Evolutionary conservation across 2,888 invertebrate genomes (phyloP), one percentile per base, ranked within the genome.

Genomic region (Limnephilus marmoratus): DNA sequence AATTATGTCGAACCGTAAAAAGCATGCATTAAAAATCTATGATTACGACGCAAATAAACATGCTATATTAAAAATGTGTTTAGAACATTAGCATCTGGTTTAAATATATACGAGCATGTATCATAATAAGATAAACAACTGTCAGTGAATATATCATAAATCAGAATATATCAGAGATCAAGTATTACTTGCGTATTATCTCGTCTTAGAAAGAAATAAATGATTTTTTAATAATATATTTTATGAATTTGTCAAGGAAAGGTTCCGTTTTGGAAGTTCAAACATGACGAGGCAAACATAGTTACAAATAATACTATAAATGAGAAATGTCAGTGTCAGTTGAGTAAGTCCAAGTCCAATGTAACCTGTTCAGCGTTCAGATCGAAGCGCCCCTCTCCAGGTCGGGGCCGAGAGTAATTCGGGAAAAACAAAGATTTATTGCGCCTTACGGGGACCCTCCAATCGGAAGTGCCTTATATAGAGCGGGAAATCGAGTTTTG

Each of bases 371-470:
- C 45, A 85, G 37, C 4, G 85, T 53, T 49, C 45, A 41, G 45
- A 85, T 41, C 37, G 34, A 41, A 85, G 13, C 41, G 34, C 85
- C 85, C 45, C 15, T 41, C 45, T 85, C 37, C 45, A 37, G 45
- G 41, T n/a, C 13, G 12, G 49, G n/a, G n/a, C 86, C 24, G 49
- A 49, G 86, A 86, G 86, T 86, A 86, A 93, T 93, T 92, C 93
- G 45, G 83, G 92, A 90, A 92, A 91, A 93, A 93, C 93, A 92
- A 92, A 92, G 93, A 93, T 93, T 93, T 93, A 93, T 93, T 93
- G 86, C 90, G 90, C 85, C 92, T 85, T 53, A 80, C 90, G 91
- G 91, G 87, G 90, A 68, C 85, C 49, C 86, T 85, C 89, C 88
- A 89, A 91, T 90, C 90, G 92, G 91, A 91, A 91, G 92, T 89